Evolutionary conservation across 2,888 invertebrate genomes (phyloP).

Genomic region (Orthosia gracilis): DNA sequence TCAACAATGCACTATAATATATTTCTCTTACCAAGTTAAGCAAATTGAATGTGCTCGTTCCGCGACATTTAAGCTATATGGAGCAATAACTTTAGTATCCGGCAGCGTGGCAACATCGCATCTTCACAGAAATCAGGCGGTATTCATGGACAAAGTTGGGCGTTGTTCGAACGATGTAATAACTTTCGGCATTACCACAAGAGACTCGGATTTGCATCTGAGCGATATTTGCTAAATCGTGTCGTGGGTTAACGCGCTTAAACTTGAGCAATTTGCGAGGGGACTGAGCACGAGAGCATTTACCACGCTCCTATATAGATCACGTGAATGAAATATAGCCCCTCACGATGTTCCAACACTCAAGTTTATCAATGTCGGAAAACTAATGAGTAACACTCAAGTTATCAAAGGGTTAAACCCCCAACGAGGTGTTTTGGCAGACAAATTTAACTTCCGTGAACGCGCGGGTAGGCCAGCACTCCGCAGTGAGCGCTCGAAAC

Average conservation of each 20-base stretch:
- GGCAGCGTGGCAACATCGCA: slow-evolving; percentile 30
- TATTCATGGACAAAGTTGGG: slow-evolving; percentile 66
- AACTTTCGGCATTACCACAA: slow-evolving; percentile 67
- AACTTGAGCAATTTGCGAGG: slow-evolving; percentile 76
- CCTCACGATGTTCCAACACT: slow-evolving; percentile 47
- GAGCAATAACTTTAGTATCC: slow-evolving; percentile 41
- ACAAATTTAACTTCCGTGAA: slow-evolving; percentile 52
- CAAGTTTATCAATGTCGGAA: slow-evolving; percentile 65
- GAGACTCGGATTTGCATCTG: slow-evolving; percentile 75
- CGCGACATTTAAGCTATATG: slow-evolving; percentile 12
- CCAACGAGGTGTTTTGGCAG: slow-evolving; percentile 50
- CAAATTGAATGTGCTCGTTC: slow-evolving; percentile 16
- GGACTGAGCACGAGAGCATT: slow-evolving; percentile 60
- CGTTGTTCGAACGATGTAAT: slow-evolving; percentile 69
- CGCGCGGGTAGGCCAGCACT: slow-evolving; percentile 1
- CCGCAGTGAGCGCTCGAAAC: not conserved
- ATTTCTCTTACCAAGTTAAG: not conserved
- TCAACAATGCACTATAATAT: not conserved
- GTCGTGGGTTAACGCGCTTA: slow-evolving; percentile 70
- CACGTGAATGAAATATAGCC: slow-evolving; percentile 62
- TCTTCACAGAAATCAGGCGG: slow-evolving; percentile 47
- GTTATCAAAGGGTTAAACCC: slow-evolving; percentile 57
- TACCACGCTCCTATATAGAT: slow-evolving; percentile 63
- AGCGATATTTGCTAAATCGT: slow-evolving; percentile 75
- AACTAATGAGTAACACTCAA: slow-evolving; percentile 66